Evolutionary conservation across 2,888 invertebrate species (phyloP).

Genomic region (Zaprionus obscuricornis): DNA sequence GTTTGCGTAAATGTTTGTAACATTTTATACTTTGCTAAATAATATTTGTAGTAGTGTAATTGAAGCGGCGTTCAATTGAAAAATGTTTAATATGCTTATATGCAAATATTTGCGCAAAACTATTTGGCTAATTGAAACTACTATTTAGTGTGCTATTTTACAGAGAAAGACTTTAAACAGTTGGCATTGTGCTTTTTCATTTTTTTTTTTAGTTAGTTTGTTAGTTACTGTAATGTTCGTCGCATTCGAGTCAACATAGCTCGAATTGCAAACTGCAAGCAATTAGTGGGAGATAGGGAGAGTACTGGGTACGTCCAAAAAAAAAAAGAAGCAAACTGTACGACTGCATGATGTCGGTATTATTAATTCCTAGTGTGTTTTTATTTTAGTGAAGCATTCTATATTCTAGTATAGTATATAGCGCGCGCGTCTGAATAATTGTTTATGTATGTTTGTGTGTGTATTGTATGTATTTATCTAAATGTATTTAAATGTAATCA

Average conservation of each 20-base stretch:
- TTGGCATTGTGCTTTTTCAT: conserved; percentile 57
- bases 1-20: conserved; percentile 12
- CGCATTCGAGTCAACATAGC: conserved; percentile 34
- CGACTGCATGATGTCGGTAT: conserved; percentile 65
- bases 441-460: conserved; percentile 22
- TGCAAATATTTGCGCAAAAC: conserved; percentile 27
- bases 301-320: conserved; percentile 62
- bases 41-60: not conserved
- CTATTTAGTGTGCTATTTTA: conserved; percentile 66
- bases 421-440: conserved; percentile 26
- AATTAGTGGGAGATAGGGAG: conserved; percentile 66
- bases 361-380: conserved; percentile 61
- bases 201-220: conserved; percentile 5
- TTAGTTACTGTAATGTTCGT: conserved; percentile 46
- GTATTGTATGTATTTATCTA: too few species aligned
- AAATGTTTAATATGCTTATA: conserved; percentile 21
- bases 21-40: conserved; percentile 43
- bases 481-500: conserved; percentile 68
- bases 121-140: conserved; percentile 27
- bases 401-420: too few species aligned
- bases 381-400: conserved; percentile 41
- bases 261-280: conserved; percentile 68
- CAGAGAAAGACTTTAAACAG: conserved; percentile 68
- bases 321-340: too few species aligned
- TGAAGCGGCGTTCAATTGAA: too few species aligned